Base-by-base conservation (phyloP, 2,888 invertebrate species). In the Brachypalpus laphriformis region DNA sequence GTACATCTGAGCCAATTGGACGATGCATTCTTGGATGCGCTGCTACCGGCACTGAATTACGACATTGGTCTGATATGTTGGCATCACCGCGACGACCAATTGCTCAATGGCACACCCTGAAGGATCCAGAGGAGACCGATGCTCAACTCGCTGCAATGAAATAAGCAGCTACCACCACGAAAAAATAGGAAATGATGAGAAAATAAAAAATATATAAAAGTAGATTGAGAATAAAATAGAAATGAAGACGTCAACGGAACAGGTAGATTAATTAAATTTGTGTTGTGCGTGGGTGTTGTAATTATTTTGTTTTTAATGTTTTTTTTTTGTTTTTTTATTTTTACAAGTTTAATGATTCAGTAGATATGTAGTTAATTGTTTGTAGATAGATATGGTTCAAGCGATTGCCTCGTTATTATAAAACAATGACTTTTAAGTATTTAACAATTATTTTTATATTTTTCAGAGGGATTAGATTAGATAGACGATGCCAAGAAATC, bases 1-100 rank as follows among this genome's bases (percentile, higher is more conserved):
- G 99, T 88, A 99, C 99, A 77, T 99, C 99, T 90, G 99, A 99
- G 93, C 99, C 99, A 63, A 99, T 99, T 92, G 99, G 99, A 88
- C 97, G 98, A 93, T 98, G 98, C 88, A 95, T 99, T 88, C 94
- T 99, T 89, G 99, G 99, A 71, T 98, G 98, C 94, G 98, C 98
- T 93, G 98, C 98, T 89, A 97, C 97, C 87, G 99, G 99, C 88
- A 99, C 99, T 37, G 99, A 99, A 93, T 94, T 99, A 87, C 97
- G 99, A 89, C 99, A 99, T 93, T 99, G 99, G 99, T 99, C 99
- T 87, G 99, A 99, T 93, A 99, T 99, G 99, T 93, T 99, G 93
- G 99, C 99, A 89, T 98, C 98, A 89, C 99, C 99, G 51, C 95
- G 99, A 90, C 96, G 99, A 92, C 99, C 99, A 83, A 99, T 99